Evolutionary conservation across 2,797 vertebrate species (phyloP).

Genomic region (Sebastes alutus): DNA sequence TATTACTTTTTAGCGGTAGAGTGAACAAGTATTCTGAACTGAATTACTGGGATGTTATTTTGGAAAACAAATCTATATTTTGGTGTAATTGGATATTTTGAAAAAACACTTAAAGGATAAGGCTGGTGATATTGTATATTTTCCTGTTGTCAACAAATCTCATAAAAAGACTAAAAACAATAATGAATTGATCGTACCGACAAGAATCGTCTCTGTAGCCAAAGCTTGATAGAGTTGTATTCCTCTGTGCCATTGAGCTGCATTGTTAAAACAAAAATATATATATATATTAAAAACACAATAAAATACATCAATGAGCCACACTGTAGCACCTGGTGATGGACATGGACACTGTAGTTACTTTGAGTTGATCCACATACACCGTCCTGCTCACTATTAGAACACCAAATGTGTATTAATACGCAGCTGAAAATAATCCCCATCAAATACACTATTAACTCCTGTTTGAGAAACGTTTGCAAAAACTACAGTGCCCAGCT

Average conservation of each 20-base stretch:
- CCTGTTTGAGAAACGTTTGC: too few species aligned
- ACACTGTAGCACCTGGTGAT: neutral
- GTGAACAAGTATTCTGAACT: neutral
- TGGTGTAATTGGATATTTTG: neutral
- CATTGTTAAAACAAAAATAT: neutral
- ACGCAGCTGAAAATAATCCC: neutral
- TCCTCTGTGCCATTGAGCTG: slow-evolving; percentile 17
- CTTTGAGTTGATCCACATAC: neutral
- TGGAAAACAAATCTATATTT: neutral
- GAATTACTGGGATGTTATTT: neutral
- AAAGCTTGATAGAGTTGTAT: neutral
- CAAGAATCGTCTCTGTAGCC: neutral
- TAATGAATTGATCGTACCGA: neutral
- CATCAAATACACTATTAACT: neutral
- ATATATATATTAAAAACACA: neutral
- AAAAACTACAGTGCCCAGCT: neutral
- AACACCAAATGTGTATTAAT: neutral
- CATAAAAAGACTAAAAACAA: neutral
- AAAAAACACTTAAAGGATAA: neutral
- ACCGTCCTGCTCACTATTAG: neutral
- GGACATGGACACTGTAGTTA: neutral
- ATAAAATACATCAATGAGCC: neutral
- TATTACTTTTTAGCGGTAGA: neutral
- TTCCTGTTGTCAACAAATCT: neutral
- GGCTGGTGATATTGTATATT: neutral